Conservation (phyloP, 2,797 vertebrate genomes). For the Liparis tanakae region DNA sequence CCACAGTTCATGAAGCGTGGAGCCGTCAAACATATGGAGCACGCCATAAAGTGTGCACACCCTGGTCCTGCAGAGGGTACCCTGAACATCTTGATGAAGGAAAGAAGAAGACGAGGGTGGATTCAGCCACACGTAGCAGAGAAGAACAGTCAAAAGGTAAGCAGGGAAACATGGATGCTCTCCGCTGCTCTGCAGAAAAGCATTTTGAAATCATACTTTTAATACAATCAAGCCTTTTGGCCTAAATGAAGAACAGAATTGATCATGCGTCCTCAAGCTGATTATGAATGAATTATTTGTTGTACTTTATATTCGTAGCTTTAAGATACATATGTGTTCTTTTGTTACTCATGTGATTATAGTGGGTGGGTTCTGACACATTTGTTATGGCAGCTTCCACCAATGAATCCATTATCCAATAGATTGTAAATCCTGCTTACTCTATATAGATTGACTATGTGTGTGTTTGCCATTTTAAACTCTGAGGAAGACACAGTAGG, state of each 20-base stretch:
- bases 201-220: neutral
- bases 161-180: neutral
- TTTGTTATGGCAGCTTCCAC: neutral
- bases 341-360: neutral
- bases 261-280: neutral
- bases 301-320: neutral
- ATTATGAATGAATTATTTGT: neutral
- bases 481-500: neutral
- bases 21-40: constrained; percentile 86
- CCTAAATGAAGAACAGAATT: neutral
- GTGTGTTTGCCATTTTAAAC: neutral
- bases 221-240: neutral
- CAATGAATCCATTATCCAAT: neutral
- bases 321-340: neutral
- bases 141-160: neutral
- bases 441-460: neutral
- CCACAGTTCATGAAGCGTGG: constrained; percentile 93
- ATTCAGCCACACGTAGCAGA: neutral
- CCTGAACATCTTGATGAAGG: constrained; percentile 83
- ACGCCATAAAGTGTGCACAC: constrained; percentile 91
- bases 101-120: neutral
- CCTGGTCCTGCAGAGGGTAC: constrained; percentile 89
- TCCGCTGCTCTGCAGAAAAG: neutral
- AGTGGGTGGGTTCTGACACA: neutral
- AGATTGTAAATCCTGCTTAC: neutral